Evolutionary conservation across 2,113 vertebrate species (phyloP).

Genomic region (Hippocampus barbouri): DNA sequence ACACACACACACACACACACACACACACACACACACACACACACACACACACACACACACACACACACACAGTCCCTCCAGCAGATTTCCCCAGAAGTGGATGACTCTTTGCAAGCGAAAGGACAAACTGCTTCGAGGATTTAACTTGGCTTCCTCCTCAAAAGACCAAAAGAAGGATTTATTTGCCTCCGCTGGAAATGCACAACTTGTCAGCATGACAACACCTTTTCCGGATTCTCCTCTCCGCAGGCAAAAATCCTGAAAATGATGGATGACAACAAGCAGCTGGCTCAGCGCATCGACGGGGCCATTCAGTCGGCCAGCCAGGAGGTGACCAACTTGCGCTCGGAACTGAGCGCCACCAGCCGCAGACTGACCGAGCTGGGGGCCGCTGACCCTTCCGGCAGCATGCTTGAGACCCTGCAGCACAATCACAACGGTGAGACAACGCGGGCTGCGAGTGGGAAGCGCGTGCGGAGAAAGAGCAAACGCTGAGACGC

Average conservation of each 20-base stretch:
- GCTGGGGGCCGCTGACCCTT: constrained; percentile 72
- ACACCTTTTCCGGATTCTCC: constrained; percentile 75
- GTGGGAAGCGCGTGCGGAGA: constrained; percentile 14
- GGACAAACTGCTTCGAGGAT: constrained; percentile 60
- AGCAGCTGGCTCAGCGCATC: constrained; percentile 84
- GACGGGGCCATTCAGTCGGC: constrained; percentile 90
- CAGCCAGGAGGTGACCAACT: constrained; percentile 88
- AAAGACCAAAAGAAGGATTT: constrained; percentile 43
- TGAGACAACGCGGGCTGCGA: constrained; percentile 22
- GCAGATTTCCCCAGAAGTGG: constrained; percentile 44
- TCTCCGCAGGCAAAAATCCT: constrained; percentile 85
- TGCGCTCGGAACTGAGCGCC: constrained; percentile 86
- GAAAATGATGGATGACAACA: constrained; percentile 94
- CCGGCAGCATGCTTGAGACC: constrained; percentile 72
- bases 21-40: constrained; percentile 19
- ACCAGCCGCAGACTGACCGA: constrained; percentile 85
- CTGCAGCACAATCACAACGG: constrained; percentile 74
- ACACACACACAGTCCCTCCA: constrained; percentile 29
- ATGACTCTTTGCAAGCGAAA: constrained; percentile 55
- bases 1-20: too few species aligned
- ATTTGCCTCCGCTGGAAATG: constrained; percentile 48
- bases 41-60: constrained; percentile 26
- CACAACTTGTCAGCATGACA: constrained; percentile 77
- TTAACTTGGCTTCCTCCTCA: constrained; percentile 47
- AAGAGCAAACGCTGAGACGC: constrained; percentile 19